Conservation (phyloP, 2,797 vertebrate genomes). For the Molossus alvarezi region DNA sequence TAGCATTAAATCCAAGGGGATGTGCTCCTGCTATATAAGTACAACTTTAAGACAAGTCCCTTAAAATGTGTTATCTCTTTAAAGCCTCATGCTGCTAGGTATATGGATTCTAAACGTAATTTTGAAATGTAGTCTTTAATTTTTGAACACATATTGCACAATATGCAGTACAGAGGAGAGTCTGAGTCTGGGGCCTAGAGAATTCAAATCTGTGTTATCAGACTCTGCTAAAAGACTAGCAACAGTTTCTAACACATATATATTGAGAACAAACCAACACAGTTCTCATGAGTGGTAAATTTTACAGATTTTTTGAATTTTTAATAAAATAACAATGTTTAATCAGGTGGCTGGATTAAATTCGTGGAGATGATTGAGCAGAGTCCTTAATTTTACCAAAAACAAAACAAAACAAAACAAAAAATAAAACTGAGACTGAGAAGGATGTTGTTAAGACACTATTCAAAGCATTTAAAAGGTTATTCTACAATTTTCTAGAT, state of each 20-base stretch:
- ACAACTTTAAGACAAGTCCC: not conserved
- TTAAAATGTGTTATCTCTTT: conserved; percentile 14
- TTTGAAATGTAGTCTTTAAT: conserved; percentile 15
- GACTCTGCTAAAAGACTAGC: not conserved
- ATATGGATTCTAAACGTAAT: not conserved
- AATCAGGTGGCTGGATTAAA: not conserved
- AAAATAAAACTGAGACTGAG: not conserved
- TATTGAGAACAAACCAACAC: not conserved
- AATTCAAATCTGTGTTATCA: not conserved
- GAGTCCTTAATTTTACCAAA: not conserved
- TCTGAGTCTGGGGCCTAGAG: not conserved
- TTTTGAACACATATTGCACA: not conserved
- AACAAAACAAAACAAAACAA: not conserved
- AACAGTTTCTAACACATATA: not conserved
- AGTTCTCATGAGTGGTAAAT: not conserved
- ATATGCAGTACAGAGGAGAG: not conserved
- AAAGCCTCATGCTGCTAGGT: not conserved
- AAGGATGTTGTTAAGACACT: not conserved
- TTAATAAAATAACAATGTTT: conserved; percentile 22
- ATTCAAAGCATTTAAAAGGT: not conserved
- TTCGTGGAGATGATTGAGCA: not conserved
- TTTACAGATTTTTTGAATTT: not conserved
- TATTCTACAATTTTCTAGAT: not conserved
- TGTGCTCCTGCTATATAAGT: not conserved
- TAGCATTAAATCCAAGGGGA: not conserved